Conservation (phyloP, 2,113 vertebrate genomes). For the Amblyornis subalaris region DNA sequence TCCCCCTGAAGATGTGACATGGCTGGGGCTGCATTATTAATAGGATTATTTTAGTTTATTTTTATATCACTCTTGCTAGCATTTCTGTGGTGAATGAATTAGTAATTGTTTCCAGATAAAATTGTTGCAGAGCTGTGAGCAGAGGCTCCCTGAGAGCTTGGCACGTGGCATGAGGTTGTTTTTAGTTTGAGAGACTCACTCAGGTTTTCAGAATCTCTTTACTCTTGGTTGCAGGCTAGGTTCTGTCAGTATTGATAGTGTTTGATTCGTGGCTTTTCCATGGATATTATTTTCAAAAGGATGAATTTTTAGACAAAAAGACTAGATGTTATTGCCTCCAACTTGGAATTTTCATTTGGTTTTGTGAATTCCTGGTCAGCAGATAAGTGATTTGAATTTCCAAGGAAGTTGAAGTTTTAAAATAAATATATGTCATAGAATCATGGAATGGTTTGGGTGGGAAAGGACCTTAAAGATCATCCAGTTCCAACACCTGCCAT, state of each 20-base stretch:
- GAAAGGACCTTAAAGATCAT: not conserved
- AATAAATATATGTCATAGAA: not conserved
- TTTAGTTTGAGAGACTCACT: not conserved
- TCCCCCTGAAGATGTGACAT: fast-evolving
- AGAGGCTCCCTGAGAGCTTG: not conserved
- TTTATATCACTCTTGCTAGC: not conserved
- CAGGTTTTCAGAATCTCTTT: not conserved
- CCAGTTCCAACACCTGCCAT: not conserved
- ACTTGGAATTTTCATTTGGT: not conserved
- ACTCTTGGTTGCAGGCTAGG: not conserved
- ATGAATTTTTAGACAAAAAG: not conserved
- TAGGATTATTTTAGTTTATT: not conserved
- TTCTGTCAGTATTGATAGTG: not conserved
- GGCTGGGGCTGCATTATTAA: not conserved
- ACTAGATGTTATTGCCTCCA: not conserved
- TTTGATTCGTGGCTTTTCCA: not conserved
- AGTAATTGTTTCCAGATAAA: not conserved
- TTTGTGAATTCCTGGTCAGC: not conserved
- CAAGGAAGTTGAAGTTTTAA: not conserved
- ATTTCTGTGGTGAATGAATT: not conserved
- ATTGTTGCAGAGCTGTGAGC: not conserved
- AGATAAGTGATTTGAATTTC: not conserved
- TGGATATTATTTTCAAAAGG: not conserved
- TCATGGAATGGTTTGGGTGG: not conserved
- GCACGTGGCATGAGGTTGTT: not conserved